Conservation (phyloP, 2,888 invertebrate genomes). For the Melitaea athalia region DNA sequence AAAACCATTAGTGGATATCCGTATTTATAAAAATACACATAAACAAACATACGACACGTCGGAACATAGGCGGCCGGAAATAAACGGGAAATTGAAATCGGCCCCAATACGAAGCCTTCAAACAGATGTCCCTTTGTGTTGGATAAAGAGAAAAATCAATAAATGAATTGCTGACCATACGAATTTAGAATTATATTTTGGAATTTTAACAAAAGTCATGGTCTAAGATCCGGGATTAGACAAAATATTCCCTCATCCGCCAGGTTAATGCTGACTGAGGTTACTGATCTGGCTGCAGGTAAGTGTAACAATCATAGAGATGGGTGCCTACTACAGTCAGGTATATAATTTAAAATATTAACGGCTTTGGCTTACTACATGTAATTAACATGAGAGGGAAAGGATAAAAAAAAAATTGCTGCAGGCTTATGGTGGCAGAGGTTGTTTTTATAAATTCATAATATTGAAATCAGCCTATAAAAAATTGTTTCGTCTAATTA, state of each 20-base stretch:
- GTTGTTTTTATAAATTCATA: no score
- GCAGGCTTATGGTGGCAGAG: no score
- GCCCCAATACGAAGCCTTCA: conserved; percentile 37
- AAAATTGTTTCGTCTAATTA: no score
- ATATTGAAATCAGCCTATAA: no score
- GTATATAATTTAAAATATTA: no score
- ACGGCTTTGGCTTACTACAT: no score
- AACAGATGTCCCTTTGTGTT: conserved; percentile 29
- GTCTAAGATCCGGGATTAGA: no score
- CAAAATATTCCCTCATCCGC: not conserved
- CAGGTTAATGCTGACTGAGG: not conserved
- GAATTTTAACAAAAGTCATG: not conserved
- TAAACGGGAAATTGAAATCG: conserved; percentile 52
- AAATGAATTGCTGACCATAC: conserved; percentile 1
- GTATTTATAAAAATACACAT: conserved; percentile 23
- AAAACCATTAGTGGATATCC: conserved; percentile 15
- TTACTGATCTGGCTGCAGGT: no score
- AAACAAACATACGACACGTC: conserved; percentile 23
- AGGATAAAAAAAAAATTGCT: no score
- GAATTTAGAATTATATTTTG: not conserved
- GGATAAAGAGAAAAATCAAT: conserved; percentile 22
- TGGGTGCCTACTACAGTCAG: no score
- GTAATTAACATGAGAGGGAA: no score
- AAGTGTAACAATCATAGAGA: no score
- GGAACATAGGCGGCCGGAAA: conserved; percentile 47